These are phyloP conservation scores for Chesias legatella DNA, from an alignment of 2,888 invertebrate species.

Conservation along the genomic window DNA sequence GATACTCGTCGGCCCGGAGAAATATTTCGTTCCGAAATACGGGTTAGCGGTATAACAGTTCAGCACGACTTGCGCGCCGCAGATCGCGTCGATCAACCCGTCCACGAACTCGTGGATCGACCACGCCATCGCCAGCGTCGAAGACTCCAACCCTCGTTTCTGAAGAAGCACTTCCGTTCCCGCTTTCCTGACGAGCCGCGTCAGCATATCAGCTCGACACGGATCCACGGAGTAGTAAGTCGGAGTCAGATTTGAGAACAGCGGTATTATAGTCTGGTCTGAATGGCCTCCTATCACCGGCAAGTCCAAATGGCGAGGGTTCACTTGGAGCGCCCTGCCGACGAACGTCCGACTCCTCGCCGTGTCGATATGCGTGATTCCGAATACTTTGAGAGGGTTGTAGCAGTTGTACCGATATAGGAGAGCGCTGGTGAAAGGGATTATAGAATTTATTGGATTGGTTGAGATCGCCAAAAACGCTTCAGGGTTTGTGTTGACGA, in stretches of 20 bases:
- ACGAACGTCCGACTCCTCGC: conserved; percentile 44
- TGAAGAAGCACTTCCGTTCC: conserved; percentile 47
- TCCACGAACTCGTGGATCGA: conserved; percentile 54
- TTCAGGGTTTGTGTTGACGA: conserved; percentile 46
- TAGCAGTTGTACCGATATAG: conserved; percentile 46
- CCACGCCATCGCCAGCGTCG: conserved; percentile 52
- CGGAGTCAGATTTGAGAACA: conserved; percentile 55
- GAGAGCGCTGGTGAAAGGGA: conserved; percentile 53
- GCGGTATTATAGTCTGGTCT: conserved; percentile 54
- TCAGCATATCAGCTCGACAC: conserved; percentile 46
- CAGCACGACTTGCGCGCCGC: conserved; percentile 41
- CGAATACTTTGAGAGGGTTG: conserved; percentile 55
- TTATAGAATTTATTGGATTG: conserved; percentile 54
- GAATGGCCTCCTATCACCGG: conserved; percentile 65
- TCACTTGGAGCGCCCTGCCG: conserved; percentile 41
- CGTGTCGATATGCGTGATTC: conserved; percentile 55
- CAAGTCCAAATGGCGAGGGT: conserved; percentile 38
- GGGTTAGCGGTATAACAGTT: conserved; percentile 53
- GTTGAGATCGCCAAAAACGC: conserved; percentile 56
- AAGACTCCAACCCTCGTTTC: conserved; percentile 47
- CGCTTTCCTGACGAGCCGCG: conserved; percentile 49
- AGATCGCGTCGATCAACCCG: conserved; percentile 45
- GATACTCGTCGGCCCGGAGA: conserved; percentile 51
- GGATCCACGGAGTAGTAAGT: conserved; percentile 33
- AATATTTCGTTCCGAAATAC: conserved; percentile 55